Evolutionary conservation across 2,113 vertebrate species (phyloP).

Genomic region (Xiphias gladius): DNA sequence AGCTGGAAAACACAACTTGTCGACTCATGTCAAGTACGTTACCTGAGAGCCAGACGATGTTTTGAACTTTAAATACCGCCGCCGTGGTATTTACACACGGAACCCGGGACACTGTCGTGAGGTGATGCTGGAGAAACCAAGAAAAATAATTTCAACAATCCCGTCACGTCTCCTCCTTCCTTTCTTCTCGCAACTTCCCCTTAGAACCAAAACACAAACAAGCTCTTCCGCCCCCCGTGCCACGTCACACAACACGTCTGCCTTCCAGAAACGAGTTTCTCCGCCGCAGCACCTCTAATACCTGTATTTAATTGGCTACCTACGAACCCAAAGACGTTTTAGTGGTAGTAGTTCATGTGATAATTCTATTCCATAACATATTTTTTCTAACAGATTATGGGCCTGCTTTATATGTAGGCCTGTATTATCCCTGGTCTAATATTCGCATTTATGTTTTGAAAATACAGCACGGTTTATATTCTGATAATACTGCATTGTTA

Average conservation of each 20-base stretch:
- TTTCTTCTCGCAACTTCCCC: conserved; percentile 86
- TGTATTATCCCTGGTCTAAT: too few relatives aligned
- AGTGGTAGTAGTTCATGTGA: neutral
- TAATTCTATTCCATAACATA: neutral
- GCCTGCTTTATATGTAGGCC: too few relatives aligned
- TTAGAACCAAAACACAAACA: conserved; percentile 88
- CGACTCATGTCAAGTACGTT: conserved; percentile 51
- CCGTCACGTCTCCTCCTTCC: conserved; percentile 85
- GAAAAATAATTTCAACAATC: conserved; percentile 77
- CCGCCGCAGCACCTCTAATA: neutral
- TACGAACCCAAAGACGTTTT: neutral
- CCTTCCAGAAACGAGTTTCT: neutral
- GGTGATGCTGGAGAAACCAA: conserved; percentile 35
- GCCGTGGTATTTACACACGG: conserved; percentile 33
- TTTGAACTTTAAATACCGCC: conserved; percentile 48
- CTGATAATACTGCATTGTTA: too few relatives aligned
- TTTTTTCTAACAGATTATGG: neutral
- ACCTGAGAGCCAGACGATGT: conserved; percentile 75
- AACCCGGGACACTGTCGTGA: conserved; percentile 31
- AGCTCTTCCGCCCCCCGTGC: conserved; percentile 82
- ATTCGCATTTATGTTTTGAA: too few relatives aligned
- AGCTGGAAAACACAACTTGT: conserved; percentile 56
- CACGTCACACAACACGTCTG: conserved; percentile 78
- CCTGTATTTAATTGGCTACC: neutral
- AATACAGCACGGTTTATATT: too few relatives aligned